Evolutionary conservation across 2,888 invertebrate genomes (phyloP).

Genomic region (Nymphalis c-album): DNA sequence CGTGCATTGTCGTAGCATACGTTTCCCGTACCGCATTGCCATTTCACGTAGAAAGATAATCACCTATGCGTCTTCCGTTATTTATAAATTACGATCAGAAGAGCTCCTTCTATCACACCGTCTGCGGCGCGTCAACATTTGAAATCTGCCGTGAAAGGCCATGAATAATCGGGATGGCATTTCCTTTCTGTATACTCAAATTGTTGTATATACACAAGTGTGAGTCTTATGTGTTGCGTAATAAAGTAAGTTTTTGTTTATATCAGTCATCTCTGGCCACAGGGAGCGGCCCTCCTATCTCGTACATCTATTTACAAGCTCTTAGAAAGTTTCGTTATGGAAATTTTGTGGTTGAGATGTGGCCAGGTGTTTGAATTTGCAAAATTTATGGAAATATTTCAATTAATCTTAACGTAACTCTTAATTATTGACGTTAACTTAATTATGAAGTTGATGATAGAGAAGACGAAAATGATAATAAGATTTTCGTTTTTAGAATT

Average conservation of each 20-base stretch:
- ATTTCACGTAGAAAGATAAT: slow-evolving; percentile 6
- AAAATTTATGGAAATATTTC: slow-evolving; percentile 18
- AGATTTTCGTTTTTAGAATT: not conserved
- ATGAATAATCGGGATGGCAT: slow-evolving; percentile 62
- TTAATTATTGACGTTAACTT: not conserved
- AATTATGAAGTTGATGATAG: not conserved
- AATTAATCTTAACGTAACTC: not conserved
- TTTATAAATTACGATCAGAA: slow-evolving; percentile 14
- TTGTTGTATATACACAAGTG: not conserved
- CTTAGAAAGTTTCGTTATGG: slow-evolving; percentile 34
- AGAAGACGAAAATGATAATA: not conserved
- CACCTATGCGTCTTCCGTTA: slow-evolving; percentile 17
- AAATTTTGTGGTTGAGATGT: slow-evolving; percentile 11
- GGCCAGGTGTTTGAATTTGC: slow-evolving; percentile 2
- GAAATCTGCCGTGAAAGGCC: slow-evolving; percentile 52
- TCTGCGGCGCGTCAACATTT: slow-evolving; percentile 18
- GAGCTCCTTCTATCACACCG: slow-evolving; percentile 15
- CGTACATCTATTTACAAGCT: slow-evolving; percentile 37
- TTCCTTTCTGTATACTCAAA: slow-evolving; percentile 42
- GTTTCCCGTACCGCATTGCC: slow-evolving; percentile 10
- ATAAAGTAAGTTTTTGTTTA: slow-evolving; percentile 13
- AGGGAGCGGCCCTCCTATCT: slow-evolving; percentile 30
- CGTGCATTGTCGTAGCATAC: slow-evolving; percentile 1
- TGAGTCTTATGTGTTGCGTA: not conserved
- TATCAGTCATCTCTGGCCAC: not conserved